phyloP scores from a whole-genome alignment of 2,797 vertebrate genomes.

The Pterois miles region DNA sequence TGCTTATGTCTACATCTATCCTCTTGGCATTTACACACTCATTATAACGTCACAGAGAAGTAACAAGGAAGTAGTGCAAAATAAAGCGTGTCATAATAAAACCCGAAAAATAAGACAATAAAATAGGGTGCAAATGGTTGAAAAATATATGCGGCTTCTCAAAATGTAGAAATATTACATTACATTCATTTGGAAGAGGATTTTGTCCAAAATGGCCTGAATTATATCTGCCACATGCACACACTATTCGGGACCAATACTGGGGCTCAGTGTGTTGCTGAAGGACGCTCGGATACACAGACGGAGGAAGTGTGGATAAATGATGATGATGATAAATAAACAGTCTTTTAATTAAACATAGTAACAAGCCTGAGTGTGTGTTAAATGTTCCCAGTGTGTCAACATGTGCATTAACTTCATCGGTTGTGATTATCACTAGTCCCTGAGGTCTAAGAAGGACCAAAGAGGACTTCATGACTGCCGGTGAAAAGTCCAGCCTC shows the following conservation, averaged over 20 bases:
- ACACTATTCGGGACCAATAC: not conserved
- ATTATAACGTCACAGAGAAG: not conserved
- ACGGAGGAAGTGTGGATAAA: not conserved
- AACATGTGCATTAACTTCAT: not conserved
- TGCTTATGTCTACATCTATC: not conserved
- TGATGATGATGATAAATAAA: not conserved
- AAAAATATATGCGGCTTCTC: not conserved
- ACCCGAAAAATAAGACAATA: not conserved
- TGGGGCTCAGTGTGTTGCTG: not conserved
- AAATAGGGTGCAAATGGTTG: not conserved
- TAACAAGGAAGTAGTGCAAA: not conserved
- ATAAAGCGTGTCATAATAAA: not conserved
- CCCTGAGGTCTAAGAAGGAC: slow-evolving; percentile 1
- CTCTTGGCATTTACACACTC: not conserved
- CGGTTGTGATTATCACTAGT: not conserved
- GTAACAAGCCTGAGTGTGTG: not conserved
- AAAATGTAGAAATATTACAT: not conserved
- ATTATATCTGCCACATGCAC: not conserved
- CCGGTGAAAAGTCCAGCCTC: slow-evolving; percentile 29
- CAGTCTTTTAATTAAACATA: not conserved
- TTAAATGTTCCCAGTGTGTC: not conserved
- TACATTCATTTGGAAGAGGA: not conserved
- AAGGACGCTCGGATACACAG: not conserved
- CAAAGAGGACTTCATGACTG: slow-evolving; percentile 2
- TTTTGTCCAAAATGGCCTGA: not conserved